phyloP scores from a whole-genome alignment of 1,140 invertebrate species.

The Heliothis subflexa region DNA sequence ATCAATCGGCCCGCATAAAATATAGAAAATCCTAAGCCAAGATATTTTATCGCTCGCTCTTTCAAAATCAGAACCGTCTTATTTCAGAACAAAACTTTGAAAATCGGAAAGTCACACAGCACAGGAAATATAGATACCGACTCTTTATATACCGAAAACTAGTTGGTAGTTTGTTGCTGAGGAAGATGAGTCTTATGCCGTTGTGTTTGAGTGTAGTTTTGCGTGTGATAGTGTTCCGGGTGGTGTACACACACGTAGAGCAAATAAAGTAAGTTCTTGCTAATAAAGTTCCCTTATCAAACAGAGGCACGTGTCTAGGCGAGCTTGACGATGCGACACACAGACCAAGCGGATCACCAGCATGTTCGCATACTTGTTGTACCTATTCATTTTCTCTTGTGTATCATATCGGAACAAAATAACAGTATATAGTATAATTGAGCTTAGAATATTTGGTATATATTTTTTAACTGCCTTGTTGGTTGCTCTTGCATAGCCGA shows the following conservation, averaged over 20 bases:
- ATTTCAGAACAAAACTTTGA: conserved; percentile 38
- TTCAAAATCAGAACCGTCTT: conserved; percentile 37
- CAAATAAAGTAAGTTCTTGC: conserved; percentile 57
- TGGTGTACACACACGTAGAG: conserved; percentile 50
- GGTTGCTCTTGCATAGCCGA: too few relatives aligned
- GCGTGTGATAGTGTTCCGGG: not conserved
- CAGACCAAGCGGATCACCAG: not conserved
- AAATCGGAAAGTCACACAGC: conserved; percentile 40
- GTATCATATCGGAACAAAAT: not conserved
- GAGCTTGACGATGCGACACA: conserved; percentile 39
- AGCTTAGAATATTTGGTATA: too few relatives aligned
- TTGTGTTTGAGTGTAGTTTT: not conserved
- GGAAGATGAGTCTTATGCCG: not conserved
- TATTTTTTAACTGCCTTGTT: too few relatives aligned
- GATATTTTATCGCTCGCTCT: conserved; percentile 35
- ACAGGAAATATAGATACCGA: conserved; percentile 35
- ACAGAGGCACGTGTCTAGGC: conserved; percentile 53
- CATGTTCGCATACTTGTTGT: not conserved
- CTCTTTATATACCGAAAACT: conserved; percentile 22
- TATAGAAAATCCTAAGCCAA: conserved; percentile 33
- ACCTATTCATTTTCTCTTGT: not conserved
- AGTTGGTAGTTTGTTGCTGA: not conserved
- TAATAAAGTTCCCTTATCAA: conserved; percentile 65
- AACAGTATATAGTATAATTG: too few relatives aligned
- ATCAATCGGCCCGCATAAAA: conserved; percentile 32